A percentile compares a stretch with the other conserved stretches of the same genome.
These are phyloP conservation scores for Glaucopsyche alexis DNA, from an alignment of 2,888 invertebrate genomes.

Conservation along the genomic window DNA sequence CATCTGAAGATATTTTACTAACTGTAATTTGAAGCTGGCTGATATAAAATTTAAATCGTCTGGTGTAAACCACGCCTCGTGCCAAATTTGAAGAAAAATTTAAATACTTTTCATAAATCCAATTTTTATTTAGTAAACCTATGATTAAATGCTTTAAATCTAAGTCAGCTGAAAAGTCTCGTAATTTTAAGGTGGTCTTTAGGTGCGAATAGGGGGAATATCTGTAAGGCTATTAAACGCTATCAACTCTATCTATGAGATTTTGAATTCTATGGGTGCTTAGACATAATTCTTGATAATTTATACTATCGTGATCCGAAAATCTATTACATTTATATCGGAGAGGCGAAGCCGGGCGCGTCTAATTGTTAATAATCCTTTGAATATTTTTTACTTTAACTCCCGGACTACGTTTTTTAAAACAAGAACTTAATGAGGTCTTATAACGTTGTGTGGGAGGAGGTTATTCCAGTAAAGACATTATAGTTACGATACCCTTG, in stretches of 20 bases:
- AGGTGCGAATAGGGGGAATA: too few species aligned
- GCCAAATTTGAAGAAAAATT: too few species aligned
- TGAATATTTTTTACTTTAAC: background rate
- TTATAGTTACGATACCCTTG: too few species aligned
- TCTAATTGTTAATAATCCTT: slow-evolving; percentile 63
- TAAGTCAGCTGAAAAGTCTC: too few species aligned
- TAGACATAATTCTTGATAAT: background rate
- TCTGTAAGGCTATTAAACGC: background rate
- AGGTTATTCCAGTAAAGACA: too few species aligned
- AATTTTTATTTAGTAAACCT: too few species aligned
- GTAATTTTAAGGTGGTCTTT: too few species aligned
- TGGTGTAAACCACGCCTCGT: too few species aligned
- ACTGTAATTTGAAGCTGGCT: too few species aligned
- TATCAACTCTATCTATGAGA: background rate
- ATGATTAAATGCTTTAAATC: too few species aligned
- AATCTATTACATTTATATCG: slow-evolving; percentile 48
- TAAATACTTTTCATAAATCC: too few species aligned
- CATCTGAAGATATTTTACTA: background rate
- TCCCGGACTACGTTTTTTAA: background rate
- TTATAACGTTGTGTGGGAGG: background rate
- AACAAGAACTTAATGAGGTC: background rate
- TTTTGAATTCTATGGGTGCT: background rate
- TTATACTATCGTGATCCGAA: slow-evolving; percentile 38
- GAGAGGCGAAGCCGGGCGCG: slow-evolving; percentile 54
- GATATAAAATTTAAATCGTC: too few species aligned